Evolutionary conservation across 2,797 vertebrate genomes (phyloP).

Genomic region (Tamandua tetradactyla): DNA sequence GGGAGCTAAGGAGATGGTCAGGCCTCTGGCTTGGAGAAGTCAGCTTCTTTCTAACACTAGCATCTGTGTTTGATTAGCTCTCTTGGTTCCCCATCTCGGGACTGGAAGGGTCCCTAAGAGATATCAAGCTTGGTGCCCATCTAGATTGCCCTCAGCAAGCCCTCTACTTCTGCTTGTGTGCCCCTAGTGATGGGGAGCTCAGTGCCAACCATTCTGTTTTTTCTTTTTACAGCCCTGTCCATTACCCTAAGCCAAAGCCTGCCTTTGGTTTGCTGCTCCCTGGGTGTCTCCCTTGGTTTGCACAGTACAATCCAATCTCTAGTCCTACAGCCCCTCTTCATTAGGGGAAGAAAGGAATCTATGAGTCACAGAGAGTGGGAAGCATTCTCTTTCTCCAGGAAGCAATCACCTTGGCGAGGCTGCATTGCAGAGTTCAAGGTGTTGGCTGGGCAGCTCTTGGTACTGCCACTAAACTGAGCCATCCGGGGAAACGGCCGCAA

Average conservation of each 20-base stretch:
- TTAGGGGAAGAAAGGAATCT: rapidly evolving
- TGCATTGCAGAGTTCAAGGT: background rate
- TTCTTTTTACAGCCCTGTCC: background rate
- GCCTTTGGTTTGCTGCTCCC: rapidly evolving
- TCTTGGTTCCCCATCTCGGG: background rate
- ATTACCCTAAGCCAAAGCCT: background rate
- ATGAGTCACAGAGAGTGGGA: background rate
- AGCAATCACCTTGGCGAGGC: rapidly evolving
- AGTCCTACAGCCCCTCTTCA: too few species aligned
- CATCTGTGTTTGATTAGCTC: rapidly evolving
- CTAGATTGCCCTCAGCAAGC: background rate
- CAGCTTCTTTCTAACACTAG: too few species aligned
- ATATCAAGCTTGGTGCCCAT: background rate
- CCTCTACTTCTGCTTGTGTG: background rate
- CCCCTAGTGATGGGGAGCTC: rapidly evolving
- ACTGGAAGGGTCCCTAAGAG: background rate
- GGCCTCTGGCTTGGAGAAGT: too few species aligned
- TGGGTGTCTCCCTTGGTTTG: rapidly evolving
- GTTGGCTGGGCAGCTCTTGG: rapidly evolving
- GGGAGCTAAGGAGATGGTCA: too few species aligned
- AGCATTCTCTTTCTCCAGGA: background rate
- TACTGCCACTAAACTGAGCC: too few species aligned
- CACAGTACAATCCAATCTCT: rapidly evolving
- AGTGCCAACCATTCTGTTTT: rapidly evolving
- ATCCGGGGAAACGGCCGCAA: background rate